These are phyloP conservation scores for Hybos culiciformis DNA, from an alignment of 2,888 invertebrate species.

Conservation along the genomic window DNA sequence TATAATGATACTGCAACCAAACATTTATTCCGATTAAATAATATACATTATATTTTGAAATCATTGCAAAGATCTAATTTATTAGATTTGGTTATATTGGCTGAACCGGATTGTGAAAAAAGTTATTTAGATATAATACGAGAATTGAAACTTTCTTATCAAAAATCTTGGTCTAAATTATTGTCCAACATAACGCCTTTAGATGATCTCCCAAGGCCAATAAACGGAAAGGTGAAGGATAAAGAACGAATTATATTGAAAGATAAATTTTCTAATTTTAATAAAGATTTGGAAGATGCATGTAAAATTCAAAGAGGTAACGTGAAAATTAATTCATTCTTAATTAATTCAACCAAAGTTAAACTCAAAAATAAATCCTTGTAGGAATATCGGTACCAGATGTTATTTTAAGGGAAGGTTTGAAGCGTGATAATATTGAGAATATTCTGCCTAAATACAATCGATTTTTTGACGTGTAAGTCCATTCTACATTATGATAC, in stretches of 20 bases:
- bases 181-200: conserved; percentile 55
- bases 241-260: conserved; percentile 75
- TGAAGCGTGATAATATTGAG: conserved; percentile 82
- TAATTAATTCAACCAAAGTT: too few relatives aligned
- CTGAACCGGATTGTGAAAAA: conserved; percentile 74
- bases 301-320: conserved; percentile 67
- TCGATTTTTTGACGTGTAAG: conserved; percentile 59
- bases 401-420: conserved; percentile 69
- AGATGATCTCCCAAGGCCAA: conserved; percentile 52
- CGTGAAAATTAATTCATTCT: too few relatives aligned
- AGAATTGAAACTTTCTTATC: conserved; percentile 51
- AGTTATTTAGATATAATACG: conserved; percentile 77
- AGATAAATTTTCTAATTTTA: conserved; percentile 83
- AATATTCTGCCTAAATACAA: conserved; percentile 76
- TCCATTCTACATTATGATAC: conserved; percentile 7
- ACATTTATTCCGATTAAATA: conserved; percentile 85
- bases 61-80: conserved; percentile 74
- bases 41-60: conserved; percentile 88
- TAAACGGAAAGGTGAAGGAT: conserved; percentile 63
- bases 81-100: conserved; percentile 63
- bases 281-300: conserved; percentile 89
- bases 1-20: conserved; percentile 77
- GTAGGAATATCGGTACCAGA: conserved; percentile 96
- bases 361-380: too few relatives aligned
- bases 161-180: conserved; percentile 68